These are phyloP conservation scores for Dicaeum eximium DNA, from an alignment of 2,113 vertebrate genomes.

Conservation along the genomic window DNA sequence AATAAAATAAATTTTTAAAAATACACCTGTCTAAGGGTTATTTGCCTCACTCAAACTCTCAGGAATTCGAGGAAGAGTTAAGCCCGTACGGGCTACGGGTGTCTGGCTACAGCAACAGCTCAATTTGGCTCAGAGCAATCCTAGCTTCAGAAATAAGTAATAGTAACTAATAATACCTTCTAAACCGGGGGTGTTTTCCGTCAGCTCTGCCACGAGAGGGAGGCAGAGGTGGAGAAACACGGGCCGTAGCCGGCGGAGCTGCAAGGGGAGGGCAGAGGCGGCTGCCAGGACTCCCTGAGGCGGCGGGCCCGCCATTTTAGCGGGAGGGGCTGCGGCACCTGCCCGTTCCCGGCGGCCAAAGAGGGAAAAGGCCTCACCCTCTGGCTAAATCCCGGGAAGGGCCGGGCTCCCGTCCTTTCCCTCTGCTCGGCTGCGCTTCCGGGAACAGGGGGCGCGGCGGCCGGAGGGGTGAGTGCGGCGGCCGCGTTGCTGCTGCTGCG, in stretches of 20 bases:
- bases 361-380: fast-evolving
- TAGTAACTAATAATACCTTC: neutral
- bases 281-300: fast-evolving
- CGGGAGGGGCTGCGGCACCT: fast-evolving
- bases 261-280: fast-evolving
- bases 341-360: fast-evolving
- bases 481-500: neutral
- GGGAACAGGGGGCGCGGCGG: neutral
- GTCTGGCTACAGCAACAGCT: neutral
- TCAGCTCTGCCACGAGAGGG: neutral
- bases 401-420: fast-evolving
- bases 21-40: fast-evolving
- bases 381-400: fast-evolving
- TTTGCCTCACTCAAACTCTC: neutral
- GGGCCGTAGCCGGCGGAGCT: fast-evolving
- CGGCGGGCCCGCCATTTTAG: neutral
- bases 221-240: neutral
- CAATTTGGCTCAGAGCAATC: fast-evolving
- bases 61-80: fast-evolving
- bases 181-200: fast-evolving
- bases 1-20: neutral
- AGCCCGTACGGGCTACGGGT: fast-evolving
- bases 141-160: neutral
- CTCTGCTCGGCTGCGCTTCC: neutral
- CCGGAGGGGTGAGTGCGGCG: neutral